A percentile compares a stretch with the other conserved stretches of the same genome.
phyloP scores from a whole-genome alignment of 2,888 invertebrate genomes.

The Mantis religiosa region DNA sequence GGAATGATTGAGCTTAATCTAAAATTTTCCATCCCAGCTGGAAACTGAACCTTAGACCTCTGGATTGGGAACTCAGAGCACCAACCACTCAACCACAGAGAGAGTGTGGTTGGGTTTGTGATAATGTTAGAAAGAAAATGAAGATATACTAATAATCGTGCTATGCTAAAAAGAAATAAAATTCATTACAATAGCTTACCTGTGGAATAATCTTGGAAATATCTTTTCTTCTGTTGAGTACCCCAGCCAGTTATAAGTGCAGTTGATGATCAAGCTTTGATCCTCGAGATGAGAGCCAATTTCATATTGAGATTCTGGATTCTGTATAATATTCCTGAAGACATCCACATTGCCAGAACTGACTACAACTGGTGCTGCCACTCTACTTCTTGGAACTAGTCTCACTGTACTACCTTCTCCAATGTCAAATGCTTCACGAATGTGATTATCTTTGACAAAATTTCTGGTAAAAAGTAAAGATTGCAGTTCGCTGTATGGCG shows the following conservation, averaged over 20 bases:
- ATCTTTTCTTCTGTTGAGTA: conserved; percentile 67
- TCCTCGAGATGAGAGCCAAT: conserved; percentile 93
- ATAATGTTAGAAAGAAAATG: not conserved
- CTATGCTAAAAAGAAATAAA: not conserved
- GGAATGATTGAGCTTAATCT: too few relatives aligned
- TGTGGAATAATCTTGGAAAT: conserved; percentile 69
- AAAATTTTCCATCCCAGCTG: too few relatives aligned
- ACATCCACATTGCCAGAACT: conserved; percentile 81
- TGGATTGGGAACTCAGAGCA: too few relatives aligned
- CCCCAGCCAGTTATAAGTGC: conserved; percentile 92
- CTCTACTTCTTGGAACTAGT: conserved; percentile 83
- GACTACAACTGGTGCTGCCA: conserved; percentile 88
- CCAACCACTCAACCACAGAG: too few relatives aligned
- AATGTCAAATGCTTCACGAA: conserved; percentile 78
- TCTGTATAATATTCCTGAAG: conserved; percentile 86
- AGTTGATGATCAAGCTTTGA: conserved; percentile 90
- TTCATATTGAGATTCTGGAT: conserved; percentile 87
- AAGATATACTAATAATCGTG: not conserved
- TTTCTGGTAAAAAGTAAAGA: conserved; percentile 81
- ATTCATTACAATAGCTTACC: conserved; percentile 36
- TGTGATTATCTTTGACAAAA: conserved; percentile 78
- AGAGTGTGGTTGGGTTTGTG: too few relatives aligned
- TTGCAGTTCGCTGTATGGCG: conserved; percentile 81
- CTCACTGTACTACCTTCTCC: conserved; percentile 60
- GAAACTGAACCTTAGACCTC: too few relatives aligned